Conservation (phyloP, 2,113 vertebrate genomes). For the Neogobius melanostomus region DNA sequence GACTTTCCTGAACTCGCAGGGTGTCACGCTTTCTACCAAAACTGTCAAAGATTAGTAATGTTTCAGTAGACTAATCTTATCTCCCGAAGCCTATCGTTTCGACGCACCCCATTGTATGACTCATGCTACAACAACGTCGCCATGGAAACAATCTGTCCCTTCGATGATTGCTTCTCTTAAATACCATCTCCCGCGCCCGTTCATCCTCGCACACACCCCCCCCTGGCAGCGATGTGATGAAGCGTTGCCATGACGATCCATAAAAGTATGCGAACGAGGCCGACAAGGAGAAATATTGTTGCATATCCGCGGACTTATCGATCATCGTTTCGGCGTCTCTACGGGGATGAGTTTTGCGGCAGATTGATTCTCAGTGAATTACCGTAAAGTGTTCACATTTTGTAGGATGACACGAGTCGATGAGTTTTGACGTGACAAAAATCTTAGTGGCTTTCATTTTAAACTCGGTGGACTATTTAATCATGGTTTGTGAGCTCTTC, state of each 20-base stretch:
- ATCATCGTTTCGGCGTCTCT: not conserved
- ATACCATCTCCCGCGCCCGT: not conserved
- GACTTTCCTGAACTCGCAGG: no score
- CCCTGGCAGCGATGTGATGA: constrained; percentile 12
- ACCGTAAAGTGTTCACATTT: no score
- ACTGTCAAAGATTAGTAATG: not conserved
- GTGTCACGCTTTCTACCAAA: no score
- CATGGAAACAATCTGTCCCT: constrained; percentile 12
- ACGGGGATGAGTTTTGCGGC: not conserved
- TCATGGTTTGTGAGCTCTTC: no score
- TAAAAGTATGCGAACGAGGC: constrained; percentile 18
- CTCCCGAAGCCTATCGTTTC: not conserved
- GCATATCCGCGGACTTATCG: not conserved
- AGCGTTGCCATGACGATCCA: constrained; percentile 27
- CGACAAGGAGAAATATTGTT: not conserved
- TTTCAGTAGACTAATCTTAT: not conserved
- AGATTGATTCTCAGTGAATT: not conserved
- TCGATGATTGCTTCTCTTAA: constrained; percentile 43
- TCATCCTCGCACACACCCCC: constrained; percentile 38
- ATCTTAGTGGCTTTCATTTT: no score
- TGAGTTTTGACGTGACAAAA: no score
- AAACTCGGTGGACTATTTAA: no score
- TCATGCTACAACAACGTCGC: constrained; percentile 12
- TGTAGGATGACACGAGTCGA: no score
- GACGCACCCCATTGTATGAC: not conserved